Percentiles rank a stretch among this genome's conserved stretches.
Conservation (phyloP, 2,113 vertebrate genomes). For the Athene cunicularia region DNA sequence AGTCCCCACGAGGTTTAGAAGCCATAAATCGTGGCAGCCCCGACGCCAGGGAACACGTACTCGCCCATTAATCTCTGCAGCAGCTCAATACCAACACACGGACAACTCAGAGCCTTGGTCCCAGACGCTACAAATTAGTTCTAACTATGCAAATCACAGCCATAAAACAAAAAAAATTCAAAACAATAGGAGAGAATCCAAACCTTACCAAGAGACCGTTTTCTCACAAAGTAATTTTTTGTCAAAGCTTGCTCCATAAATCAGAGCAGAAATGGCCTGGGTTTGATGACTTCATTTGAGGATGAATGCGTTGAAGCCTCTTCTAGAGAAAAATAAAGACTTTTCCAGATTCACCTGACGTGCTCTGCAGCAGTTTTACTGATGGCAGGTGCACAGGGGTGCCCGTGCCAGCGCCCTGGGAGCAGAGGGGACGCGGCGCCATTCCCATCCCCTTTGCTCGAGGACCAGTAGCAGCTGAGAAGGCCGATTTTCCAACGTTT, state of each 20-base stretch:
- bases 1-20: fast-evolving
- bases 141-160: not conserved
- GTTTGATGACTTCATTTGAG: conserved; percentile 12
- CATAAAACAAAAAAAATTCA: not conserved
- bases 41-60: fast-evolving
- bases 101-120: not conserved
- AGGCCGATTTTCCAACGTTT: not conserved
- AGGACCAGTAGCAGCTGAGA: fast-evolving
- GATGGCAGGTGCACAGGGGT: fast-evolving
- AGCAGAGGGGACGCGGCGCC: fast-evolving
- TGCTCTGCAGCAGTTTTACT: not conserved
- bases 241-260: not conserved
- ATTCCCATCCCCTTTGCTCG: not conserved
- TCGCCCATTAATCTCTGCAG: not conserved
- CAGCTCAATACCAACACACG: not conserved
- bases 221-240: not conserved
- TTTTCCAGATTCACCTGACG: not conserved
- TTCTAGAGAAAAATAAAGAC: not conserved
- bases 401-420: fast-evolving
- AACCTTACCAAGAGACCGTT: conserved; percentile 18
- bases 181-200: conserved; percentile 35
- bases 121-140: conserved; percentile 31
- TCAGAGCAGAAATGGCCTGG: not conserved
- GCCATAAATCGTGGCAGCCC: not conserved
- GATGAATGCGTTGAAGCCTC: not conserved